A percentile compares a stretch with the other conserved stretches of the same genome.
These are phyloP conservation scores for Lepilemur septentrionalis DNA, from an alignment of 2,797 vertebrate genomes.

Conservation along the genomic window DNA sequence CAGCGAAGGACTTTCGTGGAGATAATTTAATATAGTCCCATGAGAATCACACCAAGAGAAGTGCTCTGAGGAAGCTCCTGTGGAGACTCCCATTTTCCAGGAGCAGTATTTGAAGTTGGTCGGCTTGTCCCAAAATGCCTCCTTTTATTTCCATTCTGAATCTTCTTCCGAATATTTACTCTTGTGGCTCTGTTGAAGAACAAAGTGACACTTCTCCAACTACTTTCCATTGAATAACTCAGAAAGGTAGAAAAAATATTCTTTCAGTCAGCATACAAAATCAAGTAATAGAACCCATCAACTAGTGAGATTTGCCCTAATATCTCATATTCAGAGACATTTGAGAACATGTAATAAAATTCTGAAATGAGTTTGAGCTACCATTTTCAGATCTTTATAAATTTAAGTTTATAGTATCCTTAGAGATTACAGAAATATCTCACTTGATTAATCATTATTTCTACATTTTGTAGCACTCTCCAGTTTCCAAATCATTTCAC, in stretches of 20 bases:
- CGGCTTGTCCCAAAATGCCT: neutral
- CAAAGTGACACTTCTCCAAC: neutral
- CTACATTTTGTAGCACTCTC: neutral
- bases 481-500: neutral
- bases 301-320: neutral
- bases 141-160: neutral
- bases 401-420: neutral
- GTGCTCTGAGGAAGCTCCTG: neutral
- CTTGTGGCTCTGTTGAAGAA: neutral
- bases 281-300: neutral
- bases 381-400: neutral
- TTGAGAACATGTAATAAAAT: neutral
- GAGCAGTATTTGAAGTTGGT: neutral
- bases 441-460: neutral
- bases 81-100: neutral
- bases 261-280: neutral
- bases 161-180: neutral
- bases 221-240: neutral
- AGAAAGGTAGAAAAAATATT: neutral
- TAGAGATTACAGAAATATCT: conserved; percentile 16
- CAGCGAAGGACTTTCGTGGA: neutral
- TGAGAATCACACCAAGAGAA: neutral
- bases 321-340: neutral
- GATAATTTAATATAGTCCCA: neutral
- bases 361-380: neutral